Percentiles rank a stretch among this genome's conserved stretches.
Conservation (phyloP, 2,888 invertebrate species). For the Agonopterix alstromeriana region DNA sequence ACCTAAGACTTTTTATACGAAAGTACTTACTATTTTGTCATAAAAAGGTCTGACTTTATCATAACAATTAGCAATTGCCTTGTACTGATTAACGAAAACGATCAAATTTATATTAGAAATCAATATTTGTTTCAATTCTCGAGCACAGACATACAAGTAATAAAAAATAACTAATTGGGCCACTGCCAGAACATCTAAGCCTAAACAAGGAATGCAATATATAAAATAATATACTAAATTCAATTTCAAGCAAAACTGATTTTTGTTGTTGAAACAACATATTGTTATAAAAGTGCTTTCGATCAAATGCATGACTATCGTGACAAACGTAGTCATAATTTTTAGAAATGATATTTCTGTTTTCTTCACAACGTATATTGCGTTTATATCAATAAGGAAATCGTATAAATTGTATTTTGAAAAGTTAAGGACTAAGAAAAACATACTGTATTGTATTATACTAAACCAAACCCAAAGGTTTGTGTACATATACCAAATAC, state of each 20-base stretch:
- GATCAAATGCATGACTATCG: neutral
- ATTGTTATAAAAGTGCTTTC: too few relatives aligned
- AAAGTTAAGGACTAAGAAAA: neutral
- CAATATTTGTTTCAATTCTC: neutral
- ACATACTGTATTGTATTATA: neutral
- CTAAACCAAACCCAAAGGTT: neutral
- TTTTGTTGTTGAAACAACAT: neutral
- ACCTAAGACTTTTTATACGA: too few relatives aligned
- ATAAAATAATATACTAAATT: neutral
- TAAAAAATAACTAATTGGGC: neutral
- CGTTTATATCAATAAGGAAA: conserved; percentile 1
- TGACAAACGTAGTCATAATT: neutral
- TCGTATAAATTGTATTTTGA: conserved; percentile 3
- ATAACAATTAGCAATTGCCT: conserved; percentile 2
- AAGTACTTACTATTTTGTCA: conserved; percentile 1
- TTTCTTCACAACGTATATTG: neutral
- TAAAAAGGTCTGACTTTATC: conserved; percentile 4
- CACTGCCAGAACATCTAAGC: neutral
- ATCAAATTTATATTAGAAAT: neutral
- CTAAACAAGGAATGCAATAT: conserved; percentile 1
- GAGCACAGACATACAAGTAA: neutral
- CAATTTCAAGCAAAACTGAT: neutral
- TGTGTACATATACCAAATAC: neutral
- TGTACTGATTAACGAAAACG: neutral
- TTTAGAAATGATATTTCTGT: neutral